A percentile compares a stretch with the other conserved stretches of the same genome.
Conservation (phyloP, 2,888 invertebrate genomes). For the Achlya flavicornis region DNA sequence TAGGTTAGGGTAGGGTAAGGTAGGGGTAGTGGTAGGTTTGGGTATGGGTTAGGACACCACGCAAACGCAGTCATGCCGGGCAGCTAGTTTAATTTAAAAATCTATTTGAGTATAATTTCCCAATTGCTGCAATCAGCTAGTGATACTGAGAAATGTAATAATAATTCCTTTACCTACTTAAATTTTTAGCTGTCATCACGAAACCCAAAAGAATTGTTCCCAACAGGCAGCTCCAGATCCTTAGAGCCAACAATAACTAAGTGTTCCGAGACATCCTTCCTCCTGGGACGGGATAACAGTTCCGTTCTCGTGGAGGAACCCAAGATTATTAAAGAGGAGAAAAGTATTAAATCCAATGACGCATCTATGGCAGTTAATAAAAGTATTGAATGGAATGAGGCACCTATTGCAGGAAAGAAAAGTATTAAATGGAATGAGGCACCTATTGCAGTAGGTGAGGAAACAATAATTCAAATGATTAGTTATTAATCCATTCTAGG, state of each 20-base stretch:
- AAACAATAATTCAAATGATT: not conserved
- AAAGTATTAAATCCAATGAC: slow-evolving; percentile 91
- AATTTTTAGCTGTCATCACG: slow-evolving; percentile 78
- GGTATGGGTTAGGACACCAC: too few species aligned
- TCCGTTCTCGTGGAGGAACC: slow-evolving; percentile 93
- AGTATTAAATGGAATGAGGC: slow-evolving; percentile 92
- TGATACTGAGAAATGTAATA: too few species aligned
- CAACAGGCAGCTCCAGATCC: slow-evolving; percentile 90
- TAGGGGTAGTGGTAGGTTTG: too few species aligned
- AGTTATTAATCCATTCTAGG: not conserved
- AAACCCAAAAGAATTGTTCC: slow-evolving; percentile 91
- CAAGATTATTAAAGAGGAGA: slow-evolving; percentile 84
- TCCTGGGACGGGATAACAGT: slow-evolving; percentile 93
- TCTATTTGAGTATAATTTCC: not conserved
- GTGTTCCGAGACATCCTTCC: slow-evolving; percentile 89
- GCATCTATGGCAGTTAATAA: slow-evolving; percentile 88
- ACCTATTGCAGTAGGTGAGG: slow-evolving; percentile 87
- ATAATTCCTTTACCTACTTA: not conserved
- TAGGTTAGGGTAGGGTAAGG: too few species aligned
- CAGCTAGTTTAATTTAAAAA: slow-evolving; percentile 1
- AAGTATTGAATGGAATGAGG: slow-evolving; percentile 91
- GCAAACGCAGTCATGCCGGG: too few species aligned
- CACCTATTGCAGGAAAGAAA: slow-evolving; percentile 83
- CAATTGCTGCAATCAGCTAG: too few species aligned
- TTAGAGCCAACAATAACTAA: slow-evolving; percentile 93